Percentiles rank a stretch among this genome's conserved stretches.
Conservation (phyloP, 2,113 vertebrate genomes). For the Danionella cerebrum region DNA sequence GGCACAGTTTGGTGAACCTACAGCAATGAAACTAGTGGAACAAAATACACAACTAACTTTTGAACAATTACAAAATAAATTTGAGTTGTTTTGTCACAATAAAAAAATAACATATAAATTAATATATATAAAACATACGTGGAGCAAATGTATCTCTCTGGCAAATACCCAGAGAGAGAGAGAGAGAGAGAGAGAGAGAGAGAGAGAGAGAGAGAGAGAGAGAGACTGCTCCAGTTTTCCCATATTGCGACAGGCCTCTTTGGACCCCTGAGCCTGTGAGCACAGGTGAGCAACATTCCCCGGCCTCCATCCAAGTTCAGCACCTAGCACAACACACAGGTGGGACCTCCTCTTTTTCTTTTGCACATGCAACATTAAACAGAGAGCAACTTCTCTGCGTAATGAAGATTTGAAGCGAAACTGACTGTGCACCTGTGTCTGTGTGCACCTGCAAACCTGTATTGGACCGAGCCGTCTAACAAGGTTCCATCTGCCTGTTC, state of each 20-base stretch:
- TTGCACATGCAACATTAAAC: background rate
- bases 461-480: constrained; percentile 20
- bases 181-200: too few relatives aligned
- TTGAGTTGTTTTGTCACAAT: too few relatives aligned
- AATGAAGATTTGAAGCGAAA: constrained; percentile 18
- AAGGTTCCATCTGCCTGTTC: constrained; percentile 30
- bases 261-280: constrained; percentile 15
- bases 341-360: constrained; percentile 2
- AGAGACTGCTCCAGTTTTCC: constrained; percentile 27
- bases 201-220: too few relatives aligned
- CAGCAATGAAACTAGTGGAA: too few relatives aligned
- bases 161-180: too few relatives aligned
- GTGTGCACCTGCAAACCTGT: constrained; percentile 6
- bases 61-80: too few relatives aligned
- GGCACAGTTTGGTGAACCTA: too few relatives aligned
- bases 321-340: constrained; percentile 25
- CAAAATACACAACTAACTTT: too few relatives aligned
- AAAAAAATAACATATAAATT: too few relatives aligned
- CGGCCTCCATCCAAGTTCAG: background rate
- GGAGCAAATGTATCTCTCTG: too few relatives aligned
- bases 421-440: constrained; percentile 1
- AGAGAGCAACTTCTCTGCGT: constrained; percentile 1
- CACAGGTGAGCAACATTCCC: constrained; percentile 19
- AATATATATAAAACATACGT: too few relatives aligned
- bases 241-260: constrained; percentile 16